Percentiles rank a stretch among this genome's conserved stretches.
Conservation (phyloP, 2,797 vertebrate species). For the Pagetopsis macropterus region DNA sequence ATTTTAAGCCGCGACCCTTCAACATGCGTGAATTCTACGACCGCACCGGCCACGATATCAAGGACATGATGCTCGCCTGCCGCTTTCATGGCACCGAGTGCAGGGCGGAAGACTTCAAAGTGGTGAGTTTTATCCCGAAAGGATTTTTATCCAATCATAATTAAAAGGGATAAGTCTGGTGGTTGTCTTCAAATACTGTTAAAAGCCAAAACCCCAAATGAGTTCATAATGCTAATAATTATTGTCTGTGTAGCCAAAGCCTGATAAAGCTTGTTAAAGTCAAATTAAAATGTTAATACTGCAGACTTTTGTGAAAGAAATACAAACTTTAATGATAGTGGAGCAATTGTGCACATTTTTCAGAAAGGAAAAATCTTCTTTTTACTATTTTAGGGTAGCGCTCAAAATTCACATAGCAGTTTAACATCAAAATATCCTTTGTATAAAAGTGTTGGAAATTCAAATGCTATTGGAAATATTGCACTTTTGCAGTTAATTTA, state of each 20-base stretch:
- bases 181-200: not conserved
- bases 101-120: constrained; percentile 93
- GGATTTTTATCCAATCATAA: not conserved
- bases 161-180: constrained; percentile 1
- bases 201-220: not conserved
- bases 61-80: constrained; percentile 95
- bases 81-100: constrained; percentile 92
- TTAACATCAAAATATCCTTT: not conserved
- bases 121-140: constrained; percentile 84
- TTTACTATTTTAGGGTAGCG: not conserved
- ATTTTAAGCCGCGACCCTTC: constrained; percentile 96
- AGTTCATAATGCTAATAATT: not conserved
- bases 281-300: not conserved
- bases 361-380: no score
- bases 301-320: not conserved
- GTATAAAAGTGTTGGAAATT: not conserved
- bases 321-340: not conserved
- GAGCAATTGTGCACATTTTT: not conserved
- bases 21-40: constrained; percentile 98
- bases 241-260: not conserved
- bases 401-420: not conserved
- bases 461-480: not conserved
- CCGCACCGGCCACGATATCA: constrained; percentile 94
- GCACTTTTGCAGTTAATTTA: not conserved
- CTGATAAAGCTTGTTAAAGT: not conserved